Evolutionary conservation across 1,140 invertebrate species (phyloP).

Genomic region (Drosophila biarmipes): DNA sequence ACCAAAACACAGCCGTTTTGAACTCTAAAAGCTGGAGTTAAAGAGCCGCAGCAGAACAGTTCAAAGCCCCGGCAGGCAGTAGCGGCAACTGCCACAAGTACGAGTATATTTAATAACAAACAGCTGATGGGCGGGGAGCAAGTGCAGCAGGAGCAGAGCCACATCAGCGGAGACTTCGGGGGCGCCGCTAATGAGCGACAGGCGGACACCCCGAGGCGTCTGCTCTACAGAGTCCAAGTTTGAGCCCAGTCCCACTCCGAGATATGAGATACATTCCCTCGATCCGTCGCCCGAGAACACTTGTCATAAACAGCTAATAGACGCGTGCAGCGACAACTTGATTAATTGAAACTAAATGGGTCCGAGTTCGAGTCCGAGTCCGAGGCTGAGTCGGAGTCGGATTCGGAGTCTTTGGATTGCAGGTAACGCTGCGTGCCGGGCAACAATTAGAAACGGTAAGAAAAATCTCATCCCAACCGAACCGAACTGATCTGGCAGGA

Average conservation of each 20-base stretch:
- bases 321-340: constrained; percentile 77
- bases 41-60: constrained; percentile 8
- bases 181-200: constrained; percentile 70
- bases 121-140: not conserved
- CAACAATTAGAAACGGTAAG: constrained; percentile 57
- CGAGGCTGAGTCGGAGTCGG: constrained; percentile 23
- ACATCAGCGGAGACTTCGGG: constrained; percentile 39
- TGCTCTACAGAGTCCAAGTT: not conserved
- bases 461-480: constrained; percentile 15
- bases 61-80: constrained; percentile 53
- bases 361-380: constrained; percentile 20
- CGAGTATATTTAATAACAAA: constrained; percentile 54
- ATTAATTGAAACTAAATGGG: constrained; percentile 79
- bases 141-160: constrained; percentile 7
- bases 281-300: constrained; percentile 15
- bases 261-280: constrained; percentile 32
- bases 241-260: too few species aligned
- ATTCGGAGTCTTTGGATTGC: not conserved
- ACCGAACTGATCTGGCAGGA: constrained; percentile 30
- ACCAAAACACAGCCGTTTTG: not conserved
- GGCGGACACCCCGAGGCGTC: constrained; percentile 27
- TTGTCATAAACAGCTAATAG: constrained; percentile 79
- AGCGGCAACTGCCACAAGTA: constrained; percentile 65
- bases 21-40: not conserved
- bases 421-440: constrained; percentile 36